Evolutionary conservation across 2,113 vertebrate species (phyloP), one percentile per base, ranked within the genome.

Genomic region (Casuarius casuarius): DNA sequence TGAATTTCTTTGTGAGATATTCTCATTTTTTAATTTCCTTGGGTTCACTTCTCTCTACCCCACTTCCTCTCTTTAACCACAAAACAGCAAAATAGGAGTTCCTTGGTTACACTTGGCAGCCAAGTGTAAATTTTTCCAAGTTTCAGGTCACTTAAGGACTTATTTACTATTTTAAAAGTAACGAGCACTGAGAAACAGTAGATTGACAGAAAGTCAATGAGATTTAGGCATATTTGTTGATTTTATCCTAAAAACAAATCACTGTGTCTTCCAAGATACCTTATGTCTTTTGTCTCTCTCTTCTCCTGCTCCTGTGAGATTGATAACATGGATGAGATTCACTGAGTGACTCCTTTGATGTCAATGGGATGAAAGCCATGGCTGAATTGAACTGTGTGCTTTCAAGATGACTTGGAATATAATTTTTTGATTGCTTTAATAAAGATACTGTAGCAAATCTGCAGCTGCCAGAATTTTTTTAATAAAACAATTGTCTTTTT

Each of bases 291-390:
- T 90, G 12, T 46, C 12, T 75, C 25, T 44, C 31, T 25, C 56
- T 79, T 85, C 61, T 84, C 26, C 56, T 46, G 12, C 18, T 92
- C 52, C 66, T 65, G 14, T 65, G 81, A 79, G 59, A 49, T 54
- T 74, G 62, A 85, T 28, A 59, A 54, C 65, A 82, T 54, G 92
- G 54, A 35, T 48, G 46, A 0, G 0, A 80, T 82, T 85, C 67
- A 54, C 51, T 73, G 70, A 28, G 21, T 28, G 76, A 72, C 40
- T 95, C 58, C 46, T 97, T 94, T 97, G 92, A 97, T 94, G 78
- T 80, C 78, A 62, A 8, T 16, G 9, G 74, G 67, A 94, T 95
- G 89, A 96, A 97, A 97, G 89, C 11, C 52, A 58, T 1, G 1
- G 62, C 29, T 38, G 72, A 84, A 94, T 5, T 77, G n/a, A 42